Evolutionary conservation across 2,113 vertebrate genomes (phyloP).

Genomic region (Ptilorrhoa leucosticta): DNA sequence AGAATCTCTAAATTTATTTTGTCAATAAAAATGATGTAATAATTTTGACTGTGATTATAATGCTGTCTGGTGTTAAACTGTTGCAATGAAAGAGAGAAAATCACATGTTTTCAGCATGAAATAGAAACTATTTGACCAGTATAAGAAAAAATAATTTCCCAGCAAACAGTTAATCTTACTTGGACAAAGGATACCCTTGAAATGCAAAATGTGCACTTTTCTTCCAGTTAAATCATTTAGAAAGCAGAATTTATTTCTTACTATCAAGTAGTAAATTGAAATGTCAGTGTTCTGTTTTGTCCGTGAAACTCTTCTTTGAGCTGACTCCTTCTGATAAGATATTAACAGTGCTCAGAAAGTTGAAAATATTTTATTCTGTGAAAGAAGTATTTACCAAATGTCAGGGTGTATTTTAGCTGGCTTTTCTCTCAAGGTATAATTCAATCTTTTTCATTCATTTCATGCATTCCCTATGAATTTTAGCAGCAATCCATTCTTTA

Average conservation of each 20-base stretch:
- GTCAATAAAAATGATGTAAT: neutral
- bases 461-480: neutral
- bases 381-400: neutral
- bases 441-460: neutral
- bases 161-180: neutral
- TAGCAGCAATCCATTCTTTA: neutral
- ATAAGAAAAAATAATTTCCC: neutral
- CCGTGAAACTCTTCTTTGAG: conserved; percentile 8
- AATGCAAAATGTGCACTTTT: neutral
- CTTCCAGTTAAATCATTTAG: conserved; percentile 18
- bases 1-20: neutral
- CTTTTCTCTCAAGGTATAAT: neutral
- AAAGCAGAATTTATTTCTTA: conserved; percentile 20
- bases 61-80: neutral
- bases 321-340: conserved; percentile 22
- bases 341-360: conserved; percentile 15
- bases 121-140: neutral
- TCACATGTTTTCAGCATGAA: neutral
- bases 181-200: neutral
- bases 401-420: neutral
- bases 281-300: conserved; percentile 12
- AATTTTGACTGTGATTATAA: neutral
- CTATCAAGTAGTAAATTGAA: conserved; percentile 25
- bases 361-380: conserved; percentile 2
- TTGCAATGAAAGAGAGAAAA: neutral